Conservation (phyloP, 2,888 invertebrate species). For the Phengaris arion region DNA sequence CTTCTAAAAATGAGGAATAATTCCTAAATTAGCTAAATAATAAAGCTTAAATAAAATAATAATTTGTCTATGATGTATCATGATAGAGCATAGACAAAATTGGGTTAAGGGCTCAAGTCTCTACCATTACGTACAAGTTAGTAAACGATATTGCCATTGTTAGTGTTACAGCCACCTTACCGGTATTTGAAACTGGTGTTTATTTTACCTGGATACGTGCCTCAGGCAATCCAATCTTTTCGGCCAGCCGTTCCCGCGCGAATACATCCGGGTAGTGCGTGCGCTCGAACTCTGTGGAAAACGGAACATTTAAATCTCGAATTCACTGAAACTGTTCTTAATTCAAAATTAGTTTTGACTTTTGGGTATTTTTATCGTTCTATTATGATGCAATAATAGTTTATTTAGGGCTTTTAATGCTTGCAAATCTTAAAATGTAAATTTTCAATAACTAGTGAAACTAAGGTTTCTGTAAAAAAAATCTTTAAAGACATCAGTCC, state of each 20-base stretch:
- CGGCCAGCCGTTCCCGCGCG: conserved; percentile 95
- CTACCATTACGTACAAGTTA: neutral
- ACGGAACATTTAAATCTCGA: conserved; percentile 42
- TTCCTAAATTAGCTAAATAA: too few relatives aligned
- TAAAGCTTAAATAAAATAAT: too few relatives aligned
- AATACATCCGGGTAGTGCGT: conserved; percentile 99
- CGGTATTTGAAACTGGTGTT: conserved; percentile 70
- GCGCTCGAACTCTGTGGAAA: conserved; percentile 92
- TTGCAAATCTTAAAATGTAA: too few relatives aligned
- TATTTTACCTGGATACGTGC: conserved; percentile 98
- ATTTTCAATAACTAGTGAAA: too few relatives aligned
- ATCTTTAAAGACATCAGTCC: too few relatives aligned
- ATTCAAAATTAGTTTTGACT: conserved; percentile 30
- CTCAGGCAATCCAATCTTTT: conserved; percentile 98
- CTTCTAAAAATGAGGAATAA: too few relatives aligned
- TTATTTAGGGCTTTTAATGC: too few relatives aligned
- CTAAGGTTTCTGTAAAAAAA: too few relatives aligned
- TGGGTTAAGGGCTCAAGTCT: too few relatives aligned
- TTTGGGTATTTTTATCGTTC: neutral
- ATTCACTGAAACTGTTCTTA: conserved; percentile 34
- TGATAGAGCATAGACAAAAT: too few relatives aligned
- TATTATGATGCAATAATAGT: too few relatives aligned
- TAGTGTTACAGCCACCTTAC: conserved; percentile 59
- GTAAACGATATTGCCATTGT: conserved; percentile 36
- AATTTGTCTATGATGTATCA: too few relatives aligned